Conservation (phyloP, 2,888 invertebrate genomes). For the Ischnura elegans region DNA sequence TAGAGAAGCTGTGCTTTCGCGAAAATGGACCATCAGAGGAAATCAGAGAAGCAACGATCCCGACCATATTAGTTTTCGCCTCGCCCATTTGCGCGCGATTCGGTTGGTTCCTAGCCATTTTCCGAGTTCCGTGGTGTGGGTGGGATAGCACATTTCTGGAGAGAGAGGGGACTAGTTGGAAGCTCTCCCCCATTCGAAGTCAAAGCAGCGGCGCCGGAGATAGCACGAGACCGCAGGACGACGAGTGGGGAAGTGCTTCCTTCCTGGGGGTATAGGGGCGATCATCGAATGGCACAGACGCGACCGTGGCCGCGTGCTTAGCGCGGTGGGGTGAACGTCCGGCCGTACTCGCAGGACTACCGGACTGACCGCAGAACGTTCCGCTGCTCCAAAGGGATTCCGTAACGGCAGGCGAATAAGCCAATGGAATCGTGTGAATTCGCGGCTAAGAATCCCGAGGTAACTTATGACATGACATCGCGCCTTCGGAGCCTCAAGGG, state of each 20-base stretch:
- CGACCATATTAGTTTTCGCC: not conserved
- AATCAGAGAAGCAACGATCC: not conserved
- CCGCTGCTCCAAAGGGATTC: not conserved
- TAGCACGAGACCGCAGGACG: not conserved
- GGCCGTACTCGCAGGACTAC: not conserved
- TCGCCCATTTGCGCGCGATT: not conserved
- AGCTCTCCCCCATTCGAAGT: not conserved
- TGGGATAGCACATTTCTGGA: not conserved
- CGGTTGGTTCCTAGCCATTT: not conserved
- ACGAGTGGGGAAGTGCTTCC: not conserved
- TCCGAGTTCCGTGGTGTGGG: no score
- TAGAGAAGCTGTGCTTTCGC: not conserved
- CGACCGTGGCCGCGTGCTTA: not conserved
- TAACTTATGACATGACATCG: not conserved
- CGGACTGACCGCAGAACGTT: not conserved
- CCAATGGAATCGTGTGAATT: not conserved
- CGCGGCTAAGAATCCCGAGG: not conserved
- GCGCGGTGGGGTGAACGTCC: not conserved
- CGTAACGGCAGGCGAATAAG: not conserved
- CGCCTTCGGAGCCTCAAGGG: no score
- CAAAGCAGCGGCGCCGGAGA: not conserved
- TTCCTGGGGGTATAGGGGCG: not conserved
- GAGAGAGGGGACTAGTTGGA: not conserved
- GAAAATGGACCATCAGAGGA: not conserved
- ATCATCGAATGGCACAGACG: not conserved